phyloP scores from a whole-genome alignment of 2,113 vertebrate species.

The Perca flavescens region DNA sequence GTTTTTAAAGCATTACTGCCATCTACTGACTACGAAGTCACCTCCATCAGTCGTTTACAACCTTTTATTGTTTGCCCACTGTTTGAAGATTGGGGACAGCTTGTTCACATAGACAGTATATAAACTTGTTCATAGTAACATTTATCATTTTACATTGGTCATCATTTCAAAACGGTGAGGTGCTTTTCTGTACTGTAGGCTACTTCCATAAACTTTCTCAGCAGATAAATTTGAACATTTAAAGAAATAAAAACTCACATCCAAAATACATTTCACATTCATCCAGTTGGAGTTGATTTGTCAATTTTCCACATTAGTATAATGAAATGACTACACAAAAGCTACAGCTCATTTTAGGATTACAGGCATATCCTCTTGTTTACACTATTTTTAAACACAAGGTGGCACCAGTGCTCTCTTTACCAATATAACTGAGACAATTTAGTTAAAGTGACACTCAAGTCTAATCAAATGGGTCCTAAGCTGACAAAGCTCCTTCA shows the following conservation, averaged over 20 bases:
- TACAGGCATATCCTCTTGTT: background rate
- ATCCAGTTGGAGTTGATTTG: background rate
- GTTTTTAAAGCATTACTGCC: constrained; percentile 6
- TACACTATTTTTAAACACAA: constrained; percentile 8
- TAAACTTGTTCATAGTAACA: background rate
- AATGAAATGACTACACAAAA: background rate
- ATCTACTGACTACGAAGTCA: constrained; percentile 9
- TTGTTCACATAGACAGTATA: background rate
- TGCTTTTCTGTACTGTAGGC: background rate
- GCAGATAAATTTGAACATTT: background rate
- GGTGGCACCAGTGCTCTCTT: constrained; percentile 33
- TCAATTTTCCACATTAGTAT: background rate
- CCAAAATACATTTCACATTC: background rate
- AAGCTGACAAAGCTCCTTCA: no score
- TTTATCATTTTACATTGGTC: background rate
- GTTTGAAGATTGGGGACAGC: background rate
- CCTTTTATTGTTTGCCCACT: background rate
- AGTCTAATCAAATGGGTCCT: no score
- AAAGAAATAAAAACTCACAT: background rate
- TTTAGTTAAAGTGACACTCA: background rate
- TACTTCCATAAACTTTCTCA: background rate
- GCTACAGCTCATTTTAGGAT: background rate
- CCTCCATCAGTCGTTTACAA: background rate
- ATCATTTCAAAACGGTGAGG: background rate
- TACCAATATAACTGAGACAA: background rate